phyloP scores from a whole-genome alignment of 2,888 invertebrate genomes.

The Arctia plantaginis region DNA sequence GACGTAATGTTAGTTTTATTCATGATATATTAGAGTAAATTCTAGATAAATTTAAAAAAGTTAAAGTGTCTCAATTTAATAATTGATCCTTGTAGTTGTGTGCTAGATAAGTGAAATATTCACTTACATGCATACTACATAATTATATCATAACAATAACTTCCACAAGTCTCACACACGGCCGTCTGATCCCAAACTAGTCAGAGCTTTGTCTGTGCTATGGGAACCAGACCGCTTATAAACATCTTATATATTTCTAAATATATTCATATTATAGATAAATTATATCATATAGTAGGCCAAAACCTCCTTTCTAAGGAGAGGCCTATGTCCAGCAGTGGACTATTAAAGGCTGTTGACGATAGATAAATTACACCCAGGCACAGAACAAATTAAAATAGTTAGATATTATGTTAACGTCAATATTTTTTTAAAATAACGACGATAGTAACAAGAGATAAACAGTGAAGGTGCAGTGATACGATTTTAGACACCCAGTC shows the following conservation, averaged over 20 bases:
- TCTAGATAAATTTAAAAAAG: no score
- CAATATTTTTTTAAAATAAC: neutral
- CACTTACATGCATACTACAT: no score
- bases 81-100: neutral
- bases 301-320: no score
- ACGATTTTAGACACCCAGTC: slow-evolving; percentile 44
- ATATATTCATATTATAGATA: no score
- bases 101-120: no score
- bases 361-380: no score
- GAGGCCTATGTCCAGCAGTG: no score
- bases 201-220: neutral
- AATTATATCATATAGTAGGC: no score
- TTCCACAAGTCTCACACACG: neutral
- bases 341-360: no score
- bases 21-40: neutral
- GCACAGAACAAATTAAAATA: neutral
- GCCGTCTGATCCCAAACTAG: neutral
- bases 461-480: slow-evolving; percentile 12
- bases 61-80: neutral
- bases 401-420: neutral
- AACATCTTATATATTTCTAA: no score
- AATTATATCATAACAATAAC: no score
- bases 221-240: neutral
- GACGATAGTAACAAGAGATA: neutral
- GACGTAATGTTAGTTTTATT: neutral